Percentiles rank a stretch among this genome's conserved stretches.
Conservation (phyloP, 2,888 invertebrate species). For the Oxycera nigricornis region DNA sequence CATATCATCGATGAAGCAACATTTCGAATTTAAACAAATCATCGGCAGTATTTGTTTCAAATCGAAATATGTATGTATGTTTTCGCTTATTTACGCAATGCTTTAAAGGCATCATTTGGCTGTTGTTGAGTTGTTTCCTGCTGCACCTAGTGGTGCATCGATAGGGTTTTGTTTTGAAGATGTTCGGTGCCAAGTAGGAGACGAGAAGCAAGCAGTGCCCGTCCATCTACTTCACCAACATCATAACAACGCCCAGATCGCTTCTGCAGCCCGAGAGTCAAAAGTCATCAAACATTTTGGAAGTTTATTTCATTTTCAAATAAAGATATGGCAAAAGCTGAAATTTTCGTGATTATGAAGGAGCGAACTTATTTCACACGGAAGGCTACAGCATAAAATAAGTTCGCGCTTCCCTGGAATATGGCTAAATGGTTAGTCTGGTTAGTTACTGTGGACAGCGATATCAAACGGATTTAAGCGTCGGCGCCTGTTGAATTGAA, state of each 20-base stretch:
- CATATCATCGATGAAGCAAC: too few species aligned
- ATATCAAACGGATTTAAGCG: neutral
- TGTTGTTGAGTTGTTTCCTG: too few species aligned
- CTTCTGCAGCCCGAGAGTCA: neutral
- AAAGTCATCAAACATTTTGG: neutral
- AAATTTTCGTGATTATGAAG: too few species aligned
- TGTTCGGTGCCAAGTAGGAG: constrained; percentile 8
- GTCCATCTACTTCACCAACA: constrained; percentile 13
- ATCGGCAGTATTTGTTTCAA: too few species aligned
- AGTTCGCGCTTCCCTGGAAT: neutral
- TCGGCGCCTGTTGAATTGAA: neutral
- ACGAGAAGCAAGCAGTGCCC: neutral
- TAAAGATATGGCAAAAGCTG: neutral
- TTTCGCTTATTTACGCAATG: too few species aligned
- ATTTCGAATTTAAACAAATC: too few species aligned
- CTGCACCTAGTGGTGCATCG: too few species aligned
- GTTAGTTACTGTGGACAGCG: neutral
- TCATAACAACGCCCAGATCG: neutral
- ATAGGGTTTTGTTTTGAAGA: too few species aligned
- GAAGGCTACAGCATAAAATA: neutral
- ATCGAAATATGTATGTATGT: too few species aligned
- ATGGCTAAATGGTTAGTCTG: neutral
- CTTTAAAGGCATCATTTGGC: too few species aligned
- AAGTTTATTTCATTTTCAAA: neutral
- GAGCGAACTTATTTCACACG: neutral